Evolutionary conservation across 2,797 vertebrate genomes (phyloP).

Genomic region (Neoniphon sammara): DNA sequence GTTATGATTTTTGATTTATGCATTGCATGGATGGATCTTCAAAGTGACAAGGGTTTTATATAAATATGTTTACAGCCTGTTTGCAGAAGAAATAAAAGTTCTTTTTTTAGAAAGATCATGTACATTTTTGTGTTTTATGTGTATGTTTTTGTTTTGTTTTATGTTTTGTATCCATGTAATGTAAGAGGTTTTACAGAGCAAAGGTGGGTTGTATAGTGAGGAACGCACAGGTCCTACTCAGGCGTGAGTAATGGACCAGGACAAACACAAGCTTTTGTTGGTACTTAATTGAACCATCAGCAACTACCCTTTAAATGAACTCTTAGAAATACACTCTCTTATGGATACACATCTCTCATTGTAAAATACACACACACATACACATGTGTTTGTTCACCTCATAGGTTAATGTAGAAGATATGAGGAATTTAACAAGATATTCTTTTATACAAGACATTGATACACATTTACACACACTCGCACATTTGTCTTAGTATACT

Average conservation of each 20-base stretch:
- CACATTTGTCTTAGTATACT: no score
- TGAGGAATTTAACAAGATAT: not conserved
- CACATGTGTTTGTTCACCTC: not conserved
- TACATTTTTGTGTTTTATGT: not conserved
- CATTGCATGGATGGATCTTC: conserved; percentile 60
- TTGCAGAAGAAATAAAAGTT: conserved; percentile 63
- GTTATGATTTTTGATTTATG: conserved; percentile 25
- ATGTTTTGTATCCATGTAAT: not conserved
- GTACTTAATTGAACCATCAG: not conserved
- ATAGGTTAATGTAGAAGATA: no score
- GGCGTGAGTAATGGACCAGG: not conserved
- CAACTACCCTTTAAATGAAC: conserved; percentile 6
- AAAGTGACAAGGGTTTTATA: conserved; percentile 52
- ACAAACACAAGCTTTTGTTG: conserved; percentile 23
- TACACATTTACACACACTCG: not conserved
- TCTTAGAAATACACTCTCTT: not conserved
- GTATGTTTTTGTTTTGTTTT: not conserved
- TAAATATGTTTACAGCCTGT: conserved; percentile 39
- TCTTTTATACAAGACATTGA: not conserved
- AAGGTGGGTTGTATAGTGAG: not conserved
- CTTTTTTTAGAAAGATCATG: conserved; percentile 4
- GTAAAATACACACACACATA: conserved; percentile 4
- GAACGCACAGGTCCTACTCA: not conserved
- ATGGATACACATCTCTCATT: not conserved
- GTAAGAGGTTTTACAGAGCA: conserved; percentile 10